Base-by-base conservation (phyloP, 92 coral and sea anemone species). In the Diadumene lineata region DNA sequence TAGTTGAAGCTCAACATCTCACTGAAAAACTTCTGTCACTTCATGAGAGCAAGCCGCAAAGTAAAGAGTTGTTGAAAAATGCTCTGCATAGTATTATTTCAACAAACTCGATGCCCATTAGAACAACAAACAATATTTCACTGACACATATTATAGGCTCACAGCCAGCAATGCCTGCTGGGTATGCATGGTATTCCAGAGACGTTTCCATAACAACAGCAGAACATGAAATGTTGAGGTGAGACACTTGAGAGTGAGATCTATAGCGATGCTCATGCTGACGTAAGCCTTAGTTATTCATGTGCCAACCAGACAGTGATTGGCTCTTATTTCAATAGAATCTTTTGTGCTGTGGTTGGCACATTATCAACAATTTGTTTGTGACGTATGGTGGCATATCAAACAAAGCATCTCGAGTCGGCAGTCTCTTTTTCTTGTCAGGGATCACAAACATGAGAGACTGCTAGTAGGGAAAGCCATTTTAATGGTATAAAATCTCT, bases 171-270 rank as follows among this genome's bases (percentile, higher is more conserved):
- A 31, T 76, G 31, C 96, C 92, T 19, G 82, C 75, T 81, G 96
- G 96, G 56, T 51, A 66, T 68, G 96, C 92, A 27, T 79, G 79
- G 77, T 58, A 73, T 71, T 66, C 85, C 25, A 87, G 74, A 46
- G 65, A 70, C 62, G 75, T 48, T 34, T 29, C 31, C 3, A 55
- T 53, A 31, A 75, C 77, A 19, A 50, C 27, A 4, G 61, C 28
- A 63, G 86, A 79, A 50, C 66, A 66, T 28, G 80, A 75, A 23
- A 33, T 84, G 9, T 70, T 86, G 48, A 90, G 89, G 96, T 79
- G 72, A 61, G 70, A 34, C n/a, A 0, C 21, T 16, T 22, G 28
- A 38, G 11, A 21, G 7, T 31, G 15, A n/a, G 33, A 15, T 10
- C 27, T 30, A 34, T 8, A 7, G 23, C 48, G 6, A 38, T 6